Percentiles rank a stretch among this genome's conserved stretches.
Conservation (phyloP, 2,888 invertebrate genomes). For the Margaritifera margaritifera region DNA sequence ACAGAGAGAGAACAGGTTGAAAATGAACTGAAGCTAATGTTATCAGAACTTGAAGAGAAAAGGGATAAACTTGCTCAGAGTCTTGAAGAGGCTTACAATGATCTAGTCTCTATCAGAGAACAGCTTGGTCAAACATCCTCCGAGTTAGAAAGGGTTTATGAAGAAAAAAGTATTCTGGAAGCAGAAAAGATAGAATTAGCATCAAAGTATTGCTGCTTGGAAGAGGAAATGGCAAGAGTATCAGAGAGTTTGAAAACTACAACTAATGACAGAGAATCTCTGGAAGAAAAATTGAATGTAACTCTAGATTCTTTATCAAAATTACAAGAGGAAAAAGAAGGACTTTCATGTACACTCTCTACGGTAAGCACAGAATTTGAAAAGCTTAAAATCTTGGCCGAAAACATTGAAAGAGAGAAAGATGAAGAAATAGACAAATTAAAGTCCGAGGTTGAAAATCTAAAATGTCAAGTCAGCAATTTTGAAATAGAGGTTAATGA, state of each 20-base stretch:
- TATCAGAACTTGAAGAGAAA: slow-evolving; percentile 22
- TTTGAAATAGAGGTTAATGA: slow-evolving; percentile 5
- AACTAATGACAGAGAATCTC: too few species aligned
- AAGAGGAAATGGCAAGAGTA: too few species aligned
- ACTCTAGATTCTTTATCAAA: too few species aligned
- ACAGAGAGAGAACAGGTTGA: slow-evolving; percentile 15
- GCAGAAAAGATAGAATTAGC: too few species aligned
- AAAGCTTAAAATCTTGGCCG: slow-evolving; percentile 7
- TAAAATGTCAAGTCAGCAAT: slow-evolving; percentile 9
- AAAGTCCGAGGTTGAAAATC: slow-evolving; percentile 8
- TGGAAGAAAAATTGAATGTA: too few species aligned
- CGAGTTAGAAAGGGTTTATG: slow-evolving; percentile 26
- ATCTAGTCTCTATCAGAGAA: slow-evolving; percentile 27
- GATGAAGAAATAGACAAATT: slow-evolving; percentile 9
- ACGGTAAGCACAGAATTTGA: slow-evolving; percentile 2
- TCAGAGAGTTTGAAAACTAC: too few species aligned
- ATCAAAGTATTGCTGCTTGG: too few species aligned
- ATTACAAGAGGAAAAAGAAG: too few species aligned
- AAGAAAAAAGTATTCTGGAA: slow-evolving; percentile 2
- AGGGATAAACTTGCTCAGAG: slow-evolving; percentile 29
- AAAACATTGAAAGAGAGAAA: slow-evolving; percentile 4
- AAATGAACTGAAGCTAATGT: slow-evolving; percentile 7
- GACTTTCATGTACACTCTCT: too few species aligned
- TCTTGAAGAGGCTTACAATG: slow-evolving; percentile 36
- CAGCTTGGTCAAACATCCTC: slow-evolving; percentile 35